phyloP scores from a whole-genome alignment of 1,140 invertebrate genomes.

The Drosophila mayri region DNA sequence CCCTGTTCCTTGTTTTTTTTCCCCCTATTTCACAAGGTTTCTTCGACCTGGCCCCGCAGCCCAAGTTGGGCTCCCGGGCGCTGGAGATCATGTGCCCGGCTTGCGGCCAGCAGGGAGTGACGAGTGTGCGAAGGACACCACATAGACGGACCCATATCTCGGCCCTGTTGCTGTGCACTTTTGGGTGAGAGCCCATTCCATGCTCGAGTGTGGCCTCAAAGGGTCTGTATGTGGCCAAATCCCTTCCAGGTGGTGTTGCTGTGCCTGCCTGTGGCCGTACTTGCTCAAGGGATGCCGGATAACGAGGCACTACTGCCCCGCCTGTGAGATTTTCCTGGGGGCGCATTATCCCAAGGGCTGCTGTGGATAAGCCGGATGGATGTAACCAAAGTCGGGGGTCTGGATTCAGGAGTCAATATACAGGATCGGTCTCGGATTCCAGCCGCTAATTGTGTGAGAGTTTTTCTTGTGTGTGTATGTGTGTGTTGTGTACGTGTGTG shows the following conservation, averaged over 20 bases:
- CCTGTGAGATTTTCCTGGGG: constrained; percentile 51
- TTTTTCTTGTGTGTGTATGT: neutral
- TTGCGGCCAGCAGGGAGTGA: constrained; percentile 47
- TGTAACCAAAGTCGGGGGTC: neutral
- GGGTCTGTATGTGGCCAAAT: neutral
- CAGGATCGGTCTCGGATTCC: constrained; percentile 6
- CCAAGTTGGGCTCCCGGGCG: constrained; percentile 23
- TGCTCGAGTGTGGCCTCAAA: neutral
- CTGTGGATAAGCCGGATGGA: constrained; percentile 4
- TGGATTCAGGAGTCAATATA: neutral
- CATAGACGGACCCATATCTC: constrained; percentile 31
- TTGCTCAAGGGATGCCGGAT: constrained; percentile 39
- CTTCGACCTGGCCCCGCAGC: constrained; percentile 31
- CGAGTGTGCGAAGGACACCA: constrained; percentile 8
- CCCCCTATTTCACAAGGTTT: constrained; percentile 21
- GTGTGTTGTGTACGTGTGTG: neutral
- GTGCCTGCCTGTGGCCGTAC: constrained; percentile 57
- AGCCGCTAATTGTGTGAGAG: constrained; percentile 10
- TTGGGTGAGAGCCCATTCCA: constrained; percentile 30
- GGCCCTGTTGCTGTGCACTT: constrained; percentile 52
- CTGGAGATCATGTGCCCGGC: constrained; percentile 56
- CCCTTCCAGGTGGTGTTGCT: constrained; percentile 55
- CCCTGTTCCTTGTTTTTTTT: neutral
- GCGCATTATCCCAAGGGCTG: constrained; percentile 46
- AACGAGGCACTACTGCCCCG: constrained; percentile 54